Evolutionary conservation across 2,113 vertebrate species (phyloP).

Genomic region (Hemiscyllium ocellatum): DNA sequence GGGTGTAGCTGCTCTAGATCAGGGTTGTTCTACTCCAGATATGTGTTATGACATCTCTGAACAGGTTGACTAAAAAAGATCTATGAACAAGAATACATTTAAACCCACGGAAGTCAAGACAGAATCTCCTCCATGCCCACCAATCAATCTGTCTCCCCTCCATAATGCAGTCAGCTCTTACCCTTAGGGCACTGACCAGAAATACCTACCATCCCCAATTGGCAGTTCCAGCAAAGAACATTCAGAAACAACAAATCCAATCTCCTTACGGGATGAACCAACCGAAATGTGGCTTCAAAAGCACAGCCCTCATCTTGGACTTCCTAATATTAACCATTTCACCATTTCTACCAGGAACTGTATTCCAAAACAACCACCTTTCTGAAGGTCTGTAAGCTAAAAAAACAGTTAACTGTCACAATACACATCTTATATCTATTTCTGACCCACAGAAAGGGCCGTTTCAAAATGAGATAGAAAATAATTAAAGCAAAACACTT

Average conservation of each 20-base stretch:
- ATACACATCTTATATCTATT: background rate
- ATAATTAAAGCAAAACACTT: background rate
- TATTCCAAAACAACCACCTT: background rate
- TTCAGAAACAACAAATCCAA: background rate
- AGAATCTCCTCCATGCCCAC: background rate
- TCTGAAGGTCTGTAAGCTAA: background rate
- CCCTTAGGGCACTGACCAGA: background rate
- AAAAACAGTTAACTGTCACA: background rate
- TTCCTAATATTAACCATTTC: background rate
- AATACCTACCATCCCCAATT: background rate
- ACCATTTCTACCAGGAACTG: background rate
- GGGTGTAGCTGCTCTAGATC: background rate
- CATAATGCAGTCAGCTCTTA: background rate
- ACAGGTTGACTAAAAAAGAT: too few relatives aligned
- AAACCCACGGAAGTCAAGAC: background rate
- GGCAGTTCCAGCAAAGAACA: background rate
- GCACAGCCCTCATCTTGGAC: background rate
- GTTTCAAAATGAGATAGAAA: background rate
- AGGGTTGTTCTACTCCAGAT: too few relatives aligned
- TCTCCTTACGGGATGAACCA: background rate
- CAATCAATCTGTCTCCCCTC: background rate
- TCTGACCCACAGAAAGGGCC: background rate
- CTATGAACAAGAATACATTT: too few relatives aligned
- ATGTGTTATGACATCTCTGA: too few relatives aligned
- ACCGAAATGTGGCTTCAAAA: background rate